phyloP scores from a whole-genome alignment of 1,140 invertebrate genomes.

The Mylabris phalerata region DNA sequence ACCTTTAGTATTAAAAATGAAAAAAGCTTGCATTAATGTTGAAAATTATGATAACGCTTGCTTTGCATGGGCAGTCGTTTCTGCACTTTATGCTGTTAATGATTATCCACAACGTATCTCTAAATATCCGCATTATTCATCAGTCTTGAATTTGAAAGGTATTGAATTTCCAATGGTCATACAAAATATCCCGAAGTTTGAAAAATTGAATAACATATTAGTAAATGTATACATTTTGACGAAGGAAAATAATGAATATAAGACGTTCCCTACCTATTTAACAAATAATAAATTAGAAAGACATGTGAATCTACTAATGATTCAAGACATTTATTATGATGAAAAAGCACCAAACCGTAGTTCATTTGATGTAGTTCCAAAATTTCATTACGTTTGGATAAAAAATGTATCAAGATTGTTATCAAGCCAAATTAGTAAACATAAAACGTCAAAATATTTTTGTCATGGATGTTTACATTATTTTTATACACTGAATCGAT shows the following conservation, averaged over 20 bases:
- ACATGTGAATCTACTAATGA: conserved; percentile 30
- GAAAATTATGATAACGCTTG: conserved; percentile 38
- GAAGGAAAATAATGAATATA: conserved; percentile 10
- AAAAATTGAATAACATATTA: conserved; percentile 21
- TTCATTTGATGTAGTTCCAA: conserved; percentile 5
- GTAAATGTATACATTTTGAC: conserved; percentile 26
- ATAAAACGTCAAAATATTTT: conserved; percentile 25
- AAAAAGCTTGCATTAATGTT: conserved; percentile 32
- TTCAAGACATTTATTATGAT: conserved; percentile 27
- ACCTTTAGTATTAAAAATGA: too few species aligned
- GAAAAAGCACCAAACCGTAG: conserved; percentile 1
- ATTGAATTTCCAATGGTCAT: conserved; percentile 27
- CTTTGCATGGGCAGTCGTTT: conserved; percentile 37
- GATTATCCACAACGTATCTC: conserved; percentile 17
- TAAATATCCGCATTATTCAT: conserved; percentile 17
- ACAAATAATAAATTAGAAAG: conserved; percentile 20
- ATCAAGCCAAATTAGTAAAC: conserved; percentile 25
- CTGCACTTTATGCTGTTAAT: conserved; percentile 23
- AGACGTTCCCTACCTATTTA: conserved; percentile 15
- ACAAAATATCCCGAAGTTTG: conserved; percentile 27
- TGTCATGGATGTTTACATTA: conserved; percentile 34
- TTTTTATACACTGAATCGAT: conserved; percentile 23
- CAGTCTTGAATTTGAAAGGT: conserved; percentile 27
- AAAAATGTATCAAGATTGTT: conserved; percentile 32
- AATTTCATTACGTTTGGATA: conserved; percentile 33